Base-by-base conservation (phyloP, 35 echinoderm and acorn worm genomes). In the Apostichopus parvimensis region DNA sequence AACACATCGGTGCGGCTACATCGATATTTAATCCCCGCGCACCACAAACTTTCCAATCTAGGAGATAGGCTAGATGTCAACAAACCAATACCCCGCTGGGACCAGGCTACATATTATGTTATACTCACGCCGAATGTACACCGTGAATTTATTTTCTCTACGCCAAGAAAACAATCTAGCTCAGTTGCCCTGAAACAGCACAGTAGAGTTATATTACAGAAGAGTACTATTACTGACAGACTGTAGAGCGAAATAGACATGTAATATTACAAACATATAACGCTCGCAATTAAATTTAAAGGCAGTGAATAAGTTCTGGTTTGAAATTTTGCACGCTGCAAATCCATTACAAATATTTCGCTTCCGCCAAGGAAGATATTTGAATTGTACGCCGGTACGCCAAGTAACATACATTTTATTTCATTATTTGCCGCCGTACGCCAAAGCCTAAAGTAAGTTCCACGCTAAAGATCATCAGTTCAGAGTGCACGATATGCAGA, bases 381-480 rank as follows among this genome's bases (percentile, higher is more conserved):
- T 79, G 14, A 14, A 79, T 79, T 24, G 23, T 79, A 18, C 21
- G 23, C 13, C 13, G 77, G 77, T 79, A 79, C 77, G 21, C 13
- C 9, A 22, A 79, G 23, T 79, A 79, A 79, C 28, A 79, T 79
- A 24, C 12, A 79, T 79, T 79, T 79, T 79, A 79, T 79, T 68
- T 17, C 0, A 68, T 17, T 0, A 22, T 17, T 20, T 22, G 77
- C 0, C 13, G 77, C 77, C 21, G 9, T 79, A 20, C 0, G 77
- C 77, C 77, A 79, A 79, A 23, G 77, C 21, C 21, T 79, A 22
- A 79, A 79, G 77, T 22, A 79, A 79, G 18, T 79, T 79, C 77
- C 14, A 79, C 77, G 18, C 77, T 22, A 22, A 79, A 79, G 77
- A 79, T 22, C 18, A 18, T 79, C 77, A 79, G 28, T 79, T 22